Conservation (phyloP, 35 echinoderm and acorn worm genomes). For the Diadema setosum region DNA sequence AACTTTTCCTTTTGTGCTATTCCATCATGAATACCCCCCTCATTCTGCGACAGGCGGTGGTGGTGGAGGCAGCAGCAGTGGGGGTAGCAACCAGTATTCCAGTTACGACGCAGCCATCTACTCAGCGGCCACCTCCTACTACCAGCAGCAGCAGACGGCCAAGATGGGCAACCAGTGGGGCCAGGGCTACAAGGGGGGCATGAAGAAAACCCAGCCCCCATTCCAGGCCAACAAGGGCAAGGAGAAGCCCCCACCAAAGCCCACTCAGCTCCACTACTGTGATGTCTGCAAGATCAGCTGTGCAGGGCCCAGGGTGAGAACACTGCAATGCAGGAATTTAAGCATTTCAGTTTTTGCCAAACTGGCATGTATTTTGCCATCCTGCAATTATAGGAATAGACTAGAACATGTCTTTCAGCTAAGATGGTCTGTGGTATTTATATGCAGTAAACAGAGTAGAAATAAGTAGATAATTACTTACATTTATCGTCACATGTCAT, state of each 20-base stretch:
- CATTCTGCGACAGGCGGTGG: background rate
- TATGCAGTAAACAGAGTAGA: too few relatives aligned
- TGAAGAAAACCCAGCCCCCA: conserved; percentile 25
- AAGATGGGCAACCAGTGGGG: conserved; percentile 32
- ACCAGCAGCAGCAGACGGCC: conserved; percentile 92
- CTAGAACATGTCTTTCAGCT: too few relatives aligned
- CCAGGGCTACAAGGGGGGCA: background rate
- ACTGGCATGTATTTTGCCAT: too few relatives aligned
- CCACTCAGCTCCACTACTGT: conserved; percentile 95
- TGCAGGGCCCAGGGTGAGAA: conserved; percentile 90
- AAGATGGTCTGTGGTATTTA: too few relatives aligned
- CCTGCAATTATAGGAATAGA: too few relatives aligned
- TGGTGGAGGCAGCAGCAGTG: background rate
- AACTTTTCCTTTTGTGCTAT: too few relatives aligned
- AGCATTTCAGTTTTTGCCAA: too few relatives aligned
- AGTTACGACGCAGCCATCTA: conserved; percentile 94
- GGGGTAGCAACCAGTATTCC: conserved; percentile 22
- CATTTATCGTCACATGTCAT: too few relatives aligned
- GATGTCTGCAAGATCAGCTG: conserved; percentile 99
- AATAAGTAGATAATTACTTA: too few relatives aligned
- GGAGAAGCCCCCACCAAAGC: conserved; percentile 77
- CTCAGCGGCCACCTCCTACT: conserved; percentile 92
- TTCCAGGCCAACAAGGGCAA: conserved; percentile 41
- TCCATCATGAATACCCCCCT: too few relatives aligned
- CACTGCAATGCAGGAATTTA: too few relatives aligned